Conservation (phyloP, 2,888 invertebrate genomes). For the Cryptus armator region DNA sequence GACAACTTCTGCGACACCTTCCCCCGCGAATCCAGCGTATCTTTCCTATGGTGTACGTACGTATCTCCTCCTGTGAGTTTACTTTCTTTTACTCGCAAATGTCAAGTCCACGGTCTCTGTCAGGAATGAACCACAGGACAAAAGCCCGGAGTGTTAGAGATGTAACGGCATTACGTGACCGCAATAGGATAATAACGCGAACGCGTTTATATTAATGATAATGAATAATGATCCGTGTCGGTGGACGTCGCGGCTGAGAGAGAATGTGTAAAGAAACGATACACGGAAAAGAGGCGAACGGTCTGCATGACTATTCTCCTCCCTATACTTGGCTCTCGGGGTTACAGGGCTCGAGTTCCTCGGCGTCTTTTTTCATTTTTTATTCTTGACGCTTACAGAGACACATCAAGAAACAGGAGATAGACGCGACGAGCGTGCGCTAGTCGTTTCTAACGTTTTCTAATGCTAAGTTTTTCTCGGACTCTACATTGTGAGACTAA, state of each 20-base stretch:
- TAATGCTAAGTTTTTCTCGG: conserved; percentile 44
- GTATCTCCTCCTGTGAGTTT: conserved; percentile 4
- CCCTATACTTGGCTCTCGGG: background rate
- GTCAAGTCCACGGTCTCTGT: conserved; percentile 32
- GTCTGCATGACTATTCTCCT: background rate
- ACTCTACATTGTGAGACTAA: conserved; percentile 13
- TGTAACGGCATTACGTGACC: conserved; percentile 34
- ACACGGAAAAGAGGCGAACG: background rate
- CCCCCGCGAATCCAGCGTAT: conserved; percentile 38
- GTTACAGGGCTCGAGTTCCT: conserved; percentile 18
- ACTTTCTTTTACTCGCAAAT: background rate
- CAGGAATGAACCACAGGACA: conserved; percentile 31
- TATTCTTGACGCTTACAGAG: background rate
- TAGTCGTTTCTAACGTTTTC: conserved; percentile 27
- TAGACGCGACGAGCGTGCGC: conserved; percentile 26
- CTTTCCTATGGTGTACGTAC: background rate
- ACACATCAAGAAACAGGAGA: background rate
- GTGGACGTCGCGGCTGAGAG: background rate
- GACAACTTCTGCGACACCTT: conserved; percentile 24
- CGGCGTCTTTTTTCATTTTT: background rate
- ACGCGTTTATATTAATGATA: conserved; percentile 51
- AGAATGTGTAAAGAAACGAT: background rate
- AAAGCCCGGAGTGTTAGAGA: conserved; percentile 14
- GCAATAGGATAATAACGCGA: conserved; percentile 20
- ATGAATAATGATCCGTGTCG: conserved; percentile 55